These are phyloP conservation scores for Ammospiza caudacuta DNA, from an alignment of 2,113 vertebrate species.

Conservation along the genomic window DNA sequence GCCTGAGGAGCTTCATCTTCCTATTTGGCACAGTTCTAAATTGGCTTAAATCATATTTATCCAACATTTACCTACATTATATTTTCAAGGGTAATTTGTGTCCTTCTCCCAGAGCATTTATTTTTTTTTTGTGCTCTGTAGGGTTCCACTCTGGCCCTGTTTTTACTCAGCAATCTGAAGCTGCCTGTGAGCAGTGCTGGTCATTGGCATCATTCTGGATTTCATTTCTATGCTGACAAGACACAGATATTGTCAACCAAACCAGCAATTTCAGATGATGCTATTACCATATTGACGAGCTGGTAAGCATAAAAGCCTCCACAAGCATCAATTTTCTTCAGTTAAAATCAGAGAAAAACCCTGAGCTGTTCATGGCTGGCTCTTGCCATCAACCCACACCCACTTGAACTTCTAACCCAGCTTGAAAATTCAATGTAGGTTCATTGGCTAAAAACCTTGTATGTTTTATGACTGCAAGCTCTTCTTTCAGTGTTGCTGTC, in stretches of 20 bases:
- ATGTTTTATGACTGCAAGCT: background rate
- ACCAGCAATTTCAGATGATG: conserved; percentile 35
- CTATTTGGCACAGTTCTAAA: conserved; percentile 71
- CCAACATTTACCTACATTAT: conserved; percentile 72
- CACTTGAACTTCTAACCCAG: conserved; percentile 45
- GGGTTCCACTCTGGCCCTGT: conserved; percentile 55
- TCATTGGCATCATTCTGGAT: conserved; percentile 25
- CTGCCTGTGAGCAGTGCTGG: conserved; percentile 17
- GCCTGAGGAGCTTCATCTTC: conserved; percentile 72
- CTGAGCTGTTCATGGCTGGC: conserved; percentile 11
- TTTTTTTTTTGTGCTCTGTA: conserved; percentile 50
- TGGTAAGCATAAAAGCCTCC: conserved; percentile 31
- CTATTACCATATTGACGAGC: conserved; percentile 38
- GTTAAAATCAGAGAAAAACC: conserved; percentile 23
- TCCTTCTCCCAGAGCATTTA: conserved; percentile 58
- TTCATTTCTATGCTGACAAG: conserved; percentile 37
- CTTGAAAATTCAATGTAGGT: conserved; percentile 37
- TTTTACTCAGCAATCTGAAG: conserved; percentile 51
- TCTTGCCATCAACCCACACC: conserved; percentile 17
- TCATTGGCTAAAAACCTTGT: conserved; percentile 10
- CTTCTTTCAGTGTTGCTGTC: conserved; percentile 32
- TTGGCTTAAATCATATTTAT: conserved; percentile 76
- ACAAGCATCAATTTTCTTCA: background rate
- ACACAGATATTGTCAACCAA: conserved; percentile 45
- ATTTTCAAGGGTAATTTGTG: conserved; percentile 72